Percentiles rank a stretch among this genome's conserved stretches.
Conservation (phyloP, 2,797 vertebrate species). For the Somateria mollissima region DNA sequence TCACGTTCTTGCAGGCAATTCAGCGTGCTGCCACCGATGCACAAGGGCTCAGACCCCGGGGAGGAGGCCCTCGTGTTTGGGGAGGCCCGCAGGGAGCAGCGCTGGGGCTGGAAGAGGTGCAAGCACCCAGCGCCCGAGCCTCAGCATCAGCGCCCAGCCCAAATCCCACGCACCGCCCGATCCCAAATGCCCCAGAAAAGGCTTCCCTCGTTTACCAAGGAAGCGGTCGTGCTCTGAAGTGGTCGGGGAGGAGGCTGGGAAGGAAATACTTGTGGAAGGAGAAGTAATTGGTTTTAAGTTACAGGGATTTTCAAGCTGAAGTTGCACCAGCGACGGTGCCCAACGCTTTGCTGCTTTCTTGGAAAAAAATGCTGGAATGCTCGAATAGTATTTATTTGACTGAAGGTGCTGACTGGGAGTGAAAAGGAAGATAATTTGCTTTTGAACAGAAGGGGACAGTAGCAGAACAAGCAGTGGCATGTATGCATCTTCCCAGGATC, state of each 20-base stretch:
- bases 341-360: neutral
- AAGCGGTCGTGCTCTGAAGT: neutral
- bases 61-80: neutral
- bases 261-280: constrained; percentile 15
- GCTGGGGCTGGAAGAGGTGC: neutral
- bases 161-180: neutral
- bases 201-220: neutral
- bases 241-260: neutral
- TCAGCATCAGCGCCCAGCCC: neutral
- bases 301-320: neutral
- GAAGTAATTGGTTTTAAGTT: constrained; percentile 14
- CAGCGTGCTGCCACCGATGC: accelerated
- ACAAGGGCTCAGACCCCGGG: neutral
- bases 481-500: neutral
- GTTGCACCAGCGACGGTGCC: neutral
- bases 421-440: neutral
- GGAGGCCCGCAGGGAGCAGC: neutral
- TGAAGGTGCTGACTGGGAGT: neutral
- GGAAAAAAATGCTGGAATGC: neutral
- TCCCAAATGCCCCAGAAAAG: neutral
- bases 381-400: neutral
- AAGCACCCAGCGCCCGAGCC: neutral
- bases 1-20: neutral
- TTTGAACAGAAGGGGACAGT: constrained; percentile 46
- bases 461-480: neutral